Base-by-base conservation (phyloP, 1,140 invertebrate species). In the Anagrus nilaparvatae region DNA sequence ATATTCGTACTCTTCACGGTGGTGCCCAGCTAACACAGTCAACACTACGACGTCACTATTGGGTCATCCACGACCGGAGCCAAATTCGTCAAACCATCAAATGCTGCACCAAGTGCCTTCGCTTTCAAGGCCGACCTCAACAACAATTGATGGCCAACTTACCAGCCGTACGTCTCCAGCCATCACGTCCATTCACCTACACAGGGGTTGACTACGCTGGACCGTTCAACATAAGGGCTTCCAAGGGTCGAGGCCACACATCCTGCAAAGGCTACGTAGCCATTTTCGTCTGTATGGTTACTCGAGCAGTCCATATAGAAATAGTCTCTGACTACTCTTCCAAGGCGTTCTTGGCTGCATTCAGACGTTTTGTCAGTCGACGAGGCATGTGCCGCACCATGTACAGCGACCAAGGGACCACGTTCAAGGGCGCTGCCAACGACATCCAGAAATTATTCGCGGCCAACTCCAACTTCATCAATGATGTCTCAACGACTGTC, bases 61-160 rank as follows among this genome's bases (percentile, higher is more conserved):
- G n/a, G n/a, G n/a, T n/a, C n/a, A n/a, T n/a, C n/a, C n/a, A n/a
- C n/a, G n/a, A n/a, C n/a, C n/a, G n/a, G n/a, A n/a, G n/a, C n/a
- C n/a, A n/a, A n/a, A n/a, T n/a, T n/a, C n/a, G n/a, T n/a, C n/a
- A n/a, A n/a, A n/a, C n/a, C n/a, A n/a, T n/a, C n/a, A n/a, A n/a
- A n/a, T n/a, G n/a, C n/a, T n/a, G n/a, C n/a, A n/a, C n/a, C n/a
- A n/a, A n/a, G n/a, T n/a, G n/a, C n/a, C n/a, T n/a, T n/a, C n/a
- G n/a, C n/a, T n/a, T n/a, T n/a, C n/a, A n/a, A n/a, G n/a, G n/a
- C n/a, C n/a, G n/a, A n/a, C n/a, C n/a, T n/a, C n/a, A n/a, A n/a
- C n/a, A n/a, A n/a, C n/a, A n/a, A n/a, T n/a, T n/a, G n/a, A 62
- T 59, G 55, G 54, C 29, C 9, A 29, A 58, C 19, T 44, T 62